Conservation (phyloP, 2,113 vertebrate genomes). For the Benitochromis conjunctus region DNA sequence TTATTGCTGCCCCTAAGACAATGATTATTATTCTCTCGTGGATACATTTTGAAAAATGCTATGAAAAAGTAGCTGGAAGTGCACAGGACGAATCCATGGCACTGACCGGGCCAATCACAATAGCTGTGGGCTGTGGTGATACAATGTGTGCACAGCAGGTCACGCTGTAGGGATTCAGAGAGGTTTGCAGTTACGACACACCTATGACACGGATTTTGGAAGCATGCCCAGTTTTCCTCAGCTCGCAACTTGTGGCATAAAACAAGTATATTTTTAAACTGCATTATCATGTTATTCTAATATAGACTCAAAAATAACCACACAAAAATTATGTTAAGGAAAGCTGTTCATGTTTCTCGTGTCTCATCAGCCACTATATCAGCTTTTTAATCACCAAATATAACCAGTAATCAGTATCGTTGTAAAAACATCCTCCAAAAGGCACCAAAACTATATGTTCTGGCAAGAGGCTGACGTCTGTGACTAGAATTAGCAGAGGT, state of each 20-base stretch:
- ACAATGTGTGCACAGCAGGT: background rate
- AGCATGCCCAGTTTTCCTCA: background rate
- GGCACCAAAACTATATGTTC: background rate
- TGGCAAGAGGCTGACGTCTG: background rate
- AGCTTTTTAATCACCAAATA: background rate
- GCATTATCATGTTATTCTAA: background rate
- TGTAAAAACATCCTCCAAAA: background rate
- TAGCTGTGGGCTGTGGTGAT: background rate
- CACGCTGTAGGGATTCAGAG: background rate
- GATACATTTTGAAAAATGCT: background rate
- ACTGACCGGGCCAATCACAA: background rate
- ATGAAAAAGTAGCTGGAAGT: background rate
- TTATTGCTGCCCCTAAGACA: background rate
- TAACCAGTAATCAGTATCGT: background rate
- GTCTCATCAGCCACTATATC: background rate
- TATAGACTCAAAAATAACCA: background rate
- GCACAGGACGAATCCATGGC: background rate
- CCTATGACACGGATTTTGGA: background rate
- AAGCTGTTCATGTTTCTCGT: background rate
- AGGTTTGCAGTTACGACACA: background rate
- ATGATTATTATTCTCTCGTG: background rate
- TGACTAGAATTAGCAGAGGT: background rate
- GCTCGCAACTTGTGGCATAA: background rate
- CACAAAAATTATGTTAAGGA: background rate
- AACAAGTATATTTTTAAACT: background rate